phyloP scores from a whole-genome alignment of 2,113 vertebrate species.

The Arvicanthis niloticus region DNA sequence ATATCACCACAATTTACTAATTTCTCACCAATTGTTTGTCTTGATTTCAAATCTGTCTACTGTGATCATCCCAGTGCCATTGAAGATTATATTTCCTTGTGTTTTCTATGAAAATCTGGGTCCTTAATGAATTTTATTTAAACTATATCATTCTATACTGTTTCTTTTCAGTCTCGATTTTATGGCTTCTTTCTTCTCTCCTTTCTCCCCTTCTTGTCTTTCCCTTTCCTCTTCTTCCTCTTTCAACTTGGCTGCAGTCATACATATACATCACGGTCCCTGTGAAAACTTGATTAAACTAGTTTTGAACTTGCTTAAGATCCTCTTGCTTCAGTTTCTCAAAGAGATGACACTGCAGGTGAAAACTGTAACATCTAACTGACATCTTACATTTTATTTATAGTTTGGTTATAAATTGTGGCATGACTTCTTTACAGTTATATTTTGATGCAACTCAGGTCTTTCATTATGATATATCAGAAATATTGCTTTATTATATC shows the following conservation, averaged over 20 bases:
- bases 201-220: too few species aligned
- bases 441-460: neutral
- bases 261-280: neutral
- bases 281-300: neutral
- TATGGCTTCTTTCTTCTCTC: neutral
- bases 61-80: neutral
- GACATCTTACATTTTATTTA: neutral
- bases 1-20: neutral
- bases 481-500: neutral
- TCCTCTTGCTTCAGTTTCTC: neutral
- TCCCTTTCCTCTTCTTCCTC: neutral
- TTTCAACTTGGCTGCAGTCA: neutral
- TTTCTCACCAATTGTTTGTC: neutral
- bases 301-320: neutral
- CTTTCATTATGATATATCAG: neutral
- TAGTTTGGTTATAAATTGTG: neutral
- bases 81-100: neutral
- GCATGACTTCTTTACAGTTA: neutral
- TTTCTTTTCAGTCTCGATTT: neutral
- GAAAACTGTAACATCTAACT: neutral
- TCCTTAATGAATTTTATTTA: conserved; percentile 3
- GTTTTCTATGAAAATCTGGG: neutral
- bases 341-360: neutral
- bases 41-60: neutral
- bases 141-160: neutral